Evolutionary conservation across 30 jellyfish, hydroid and myxozoan genomes (phyloP).

Genomic region (Chrysaora quinquecirrha): DNA sequence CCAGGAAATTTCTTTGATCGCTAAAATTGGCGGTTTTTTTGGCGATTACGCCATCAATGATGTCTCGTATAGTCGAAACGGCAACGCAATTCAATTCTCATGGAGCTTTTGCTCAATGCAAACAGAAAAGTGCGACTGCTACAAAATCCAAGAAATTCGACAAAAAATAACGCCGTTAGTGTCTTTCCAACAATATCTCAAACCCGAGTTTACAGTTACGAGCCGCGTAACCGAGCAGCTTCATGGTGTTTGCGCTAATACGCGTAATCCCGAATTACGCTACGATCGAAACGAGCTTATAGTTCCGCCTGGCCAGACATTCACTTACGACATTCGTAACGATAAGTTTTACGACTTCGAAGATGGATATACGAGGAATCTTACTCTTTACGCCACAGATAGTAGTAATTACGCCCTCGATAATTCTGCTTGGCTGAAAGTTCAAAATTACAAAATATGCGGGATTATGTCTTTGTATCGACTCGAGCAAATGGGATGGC

Average conservation of each 20-base stretch:
- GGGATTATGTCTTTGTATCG: conserved; percentile 46
- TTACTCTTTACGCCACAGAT: conserved; percentile 41
- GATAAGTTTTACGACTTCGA: conserved; percentile 70
- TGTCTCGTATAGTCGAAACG: conserved; percentile 33
- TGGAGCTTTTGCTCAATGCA: conserved; percentile 74
- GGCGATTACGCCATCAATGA: conserved; percentile 43
- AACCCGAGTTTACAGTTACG: conserved; percentile 26
- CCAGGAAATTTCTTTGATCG: conserved; percentile 67
- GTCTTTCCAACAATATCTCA: conserved; percentile 4
- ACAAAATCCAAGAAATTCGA: conserved; percentile 30
- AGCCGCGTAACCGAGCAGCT: conserved; percentile 22
- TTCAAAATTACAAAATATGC: conserved; percentile 62
- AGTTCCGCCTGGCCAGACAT: conserved; percentile 68
- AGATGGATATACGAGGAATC: conserved; percentile 80
- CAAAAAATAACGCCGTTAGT: conserved; percentile 7
- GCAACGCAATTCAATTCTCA: conserved; percentile 28
- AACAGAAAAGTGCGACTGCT: conserved; percentile 57
- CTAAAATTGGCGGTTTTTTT: conserved; percentile 38
- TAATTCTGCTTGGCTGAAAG: conserved; percentile 61
- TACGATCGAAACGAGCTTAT: conserved; percentile 25
- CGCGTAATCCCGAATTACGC: conserved; percentile 4
- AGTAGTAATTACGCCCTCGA: not conserved
- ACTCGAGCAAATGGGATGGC: not conserved
- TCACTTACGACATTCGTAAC: conserved; percentile 56
- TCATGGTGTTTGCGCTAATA: conserved; percentile 33